Evolutionary conservation across 1,140 invertebrate genomes (phyloP).

Genomic region (Panagrolaimus sp.): DNA sequence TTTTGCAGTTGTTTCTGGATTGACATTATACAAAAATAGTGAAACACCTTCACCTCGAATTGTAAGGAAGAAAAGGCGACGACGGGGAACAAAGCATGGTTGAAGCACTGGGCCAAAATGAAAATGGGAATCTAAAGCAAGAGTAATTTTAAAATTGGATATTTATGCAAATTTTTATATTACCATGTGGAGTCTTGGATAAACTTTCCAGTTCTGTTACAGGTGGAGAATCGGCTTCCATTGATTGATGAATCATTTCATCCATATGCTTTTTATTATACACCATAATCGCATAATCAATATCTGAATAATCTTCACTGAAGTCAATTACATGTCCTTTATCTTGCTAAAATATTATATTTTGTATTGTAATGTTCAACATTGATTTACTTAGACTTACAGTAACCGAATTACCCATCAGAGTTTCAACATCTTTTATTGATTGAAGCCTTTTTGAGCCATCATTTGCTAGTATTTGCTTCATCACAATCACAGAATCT

Average conservation of each 20-base stretch:
- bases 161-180: not conserved
- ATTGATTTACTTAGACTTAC: too few relatives aligned
- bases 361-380: too few relatives aligned
- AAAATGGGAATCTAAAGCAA: slow-evolving; percentile 15
- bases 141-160: too few relatives aligned
- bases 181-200: slow-evolving; percentile 10
- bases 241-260: not conserved
- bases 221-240: not conserved
- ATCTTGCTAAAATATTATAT: not conserved
- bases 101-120: slow-evolving; percentile 36
- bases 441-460: not conserved
- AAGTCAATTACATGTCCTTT: not conserved
- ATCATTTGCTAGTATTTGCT: not conserved
- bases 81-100: slow-evolving; percentile 40
- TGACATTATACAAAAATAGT: slow-evolving; percentile 45
- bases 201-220: not conserved
- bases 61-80: slow-evolving; percentile 40
- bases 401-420: not conserved
- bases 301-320: not conserved
- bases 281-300: not conserved
- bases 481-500: not conserved
- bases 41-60: slow-evolving; percentile 36
- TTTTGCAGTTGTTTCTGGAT: slow-evolving; percentile 28
- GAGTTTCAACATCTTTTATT: not conserved
- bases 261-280: not conserved